Percentiles rank a stretch among this genome's conserved stretches.
Conservation (phyloP, 2,113 vertebrate species). For the Morone chrysops region DNA sequence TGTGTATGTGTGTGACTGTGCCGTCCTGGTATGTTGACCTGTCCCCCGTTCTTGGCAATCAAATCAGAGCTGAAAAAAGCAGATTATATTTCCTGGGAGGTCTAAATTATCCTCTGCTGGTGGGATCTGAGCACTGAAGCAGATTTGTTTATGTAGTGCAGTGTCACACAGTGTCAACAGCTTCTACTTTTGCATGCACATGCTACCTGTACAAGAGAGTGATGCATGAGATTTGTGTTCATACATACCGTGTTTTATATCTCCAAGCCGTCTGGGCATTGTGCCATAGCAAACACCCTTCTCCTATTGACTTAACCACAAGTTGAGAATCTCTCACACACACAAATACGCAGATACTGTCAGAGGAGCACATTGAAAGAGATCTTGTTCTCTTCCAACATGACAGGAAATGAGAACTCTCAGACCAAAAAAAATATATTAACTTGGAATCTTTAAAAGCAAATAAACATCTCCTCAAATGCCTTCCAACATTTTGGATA, state of each 20-base stretch:
- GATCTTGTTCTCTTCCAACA: slow-evolving; percentile 70
- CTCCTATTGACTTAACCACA: slow-evolving; percentile 80
- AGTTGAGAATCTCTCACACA: slow-evolving; percentile 68
- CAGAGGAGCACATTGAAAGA: slow-evolving; percentile 68
- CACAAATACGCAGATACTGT: slow-evolving; percentile 66
- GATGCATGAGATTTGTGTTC: slow-evolving; percentile 41
- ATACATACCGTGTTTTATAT: slow-evolving; percentile 31
- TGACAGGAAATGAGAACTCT: slow-evolving; percentile 82
- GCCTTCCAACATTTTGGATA: slow-evolving; percentile 51
- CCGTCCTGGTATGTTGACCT: slow-evolving; percentile 53
- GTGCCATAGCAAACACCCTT: slow-evolving; percentile 80
- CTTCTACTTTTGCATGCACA: slow-evolving; percentile 22
- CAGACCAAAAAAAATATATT: slow-evolving; percentile 67
- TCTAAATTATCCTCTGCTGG: slow-evolving; percentile 17
- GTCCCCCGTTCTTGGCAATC: slow-evolving; percentile 36
- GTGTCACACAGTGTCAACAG: slow-evolving; percentile 20
- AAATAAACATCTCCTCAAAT: slow-evolving; percentile 78
- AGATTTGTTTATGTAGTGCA: slow-evolving; percentile 42
- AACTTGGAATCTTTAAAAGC: slow-evolving; percentile 73
- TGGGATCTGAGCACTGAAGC: slow-evolving; percentile 12
- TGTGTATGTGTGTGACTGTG: slow-evolving; percentile 18
- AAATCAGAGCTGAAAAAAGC: slow-evolving; percentile 37
- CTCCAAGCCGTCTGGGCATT: slow-evolving; percentile 60
- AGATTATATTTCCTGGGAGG: slow-evolving; percentile 44
- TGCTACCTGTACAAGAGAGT: slow-evolving; percentile 39